A percentile compares a stretch with the other conserved stretches of the same genome.
These are phyloP conservation scores for Cromileptes altivelis DNA, from an alignment of 2,113 vertebrate genomes.

Conservation along the genomic window DNA sequence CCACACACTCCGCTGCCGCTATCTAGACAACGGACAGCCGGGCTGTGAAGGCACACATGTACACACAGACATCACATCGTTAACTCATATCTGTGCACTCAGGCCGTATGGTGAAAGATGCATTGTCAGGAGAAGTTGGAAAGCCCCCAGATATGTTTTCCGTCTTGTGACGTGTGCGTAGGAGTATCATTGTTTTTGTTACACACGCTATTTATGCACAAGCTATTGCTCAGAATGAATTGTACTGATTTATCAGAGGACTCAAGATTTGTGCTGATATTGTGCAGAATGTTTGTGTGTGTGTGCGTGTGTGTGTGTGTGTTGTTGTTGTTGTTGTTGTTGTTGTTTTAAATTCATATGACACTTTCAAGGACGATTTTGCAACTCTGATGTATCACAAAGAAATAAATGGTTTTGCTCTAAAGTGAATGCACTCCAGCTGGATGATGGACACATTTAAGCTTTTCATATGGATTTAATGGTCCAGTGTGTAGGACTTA, in stretches of 20 bases:
- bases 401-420: not conserved
- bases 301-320: too few relatives aligned
- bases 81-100: constrained; percentile 64
- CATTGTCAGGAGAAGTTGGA: constrained; percentile 75
- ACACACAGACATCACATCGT: constrained; percentile 46
- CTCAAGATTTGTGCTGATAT: constrained; percentile 35
- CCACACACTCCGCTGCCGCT: constrained; percentile 45
- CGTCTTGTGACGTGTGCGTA: constrained; percentile 25
- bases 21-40: constrained; percentile 40
- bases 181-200: constrained; percentile 58
- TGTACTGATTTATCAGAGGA: constrained; percentile 49
- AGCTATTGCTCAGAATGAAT: constrained; percentile 35
- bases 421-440: not conserved
- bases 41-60: constrained; percentile 27
- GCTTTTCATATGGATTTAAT: not conserved
- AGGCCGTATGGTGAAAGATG: constrained; percentile 66
- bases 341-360: constrained; percentile 11
- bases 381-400: not conserved
- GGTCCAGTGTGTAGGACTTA: too few relatives aligned
- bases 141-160: constrained; percentile 74
- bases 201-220: constrained; percentile 33
- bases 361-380: constrained; percentile 24
- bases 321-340: not conserved
- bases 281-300: constrained; percentile 20
- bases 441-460: not conserved